Conservation (phyloP, 2,888 invertebrate species). For the Drosophila borealis region DNA sequence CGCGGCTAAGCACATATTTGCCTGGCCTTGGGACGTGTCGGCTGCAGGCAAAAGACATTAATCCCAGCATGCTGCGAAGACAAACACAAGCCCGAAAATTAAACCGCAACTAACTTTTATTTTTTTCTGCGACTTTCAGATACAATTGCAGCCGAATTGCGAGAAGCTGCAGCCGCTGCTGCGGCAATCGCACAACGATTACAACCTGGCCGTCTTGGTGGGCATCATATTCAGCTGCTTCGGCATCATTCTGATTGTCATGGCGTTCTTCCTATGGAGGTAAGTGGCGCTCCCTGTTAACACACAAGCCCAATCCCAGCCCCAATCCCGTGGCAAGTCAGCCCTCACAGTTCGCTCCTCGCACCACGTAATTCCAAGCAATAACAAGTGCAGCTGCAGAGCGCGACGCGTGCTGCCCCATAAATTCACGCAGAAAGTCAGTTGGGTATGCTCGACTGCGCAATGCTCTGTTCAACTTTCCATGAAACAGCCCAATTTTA, state of each 20-base stretch:
- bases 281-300: constrained; percentile 85
- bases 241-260: constrained; percentile 89
- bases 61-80: constrained; percentile 15
- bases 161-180: constrained; percentile 87
- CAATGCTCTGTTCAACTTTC: background rate
- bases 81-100: background rate
- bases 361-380: background rate
- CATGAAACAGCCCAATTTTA: no score
- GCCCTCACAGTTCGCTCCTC: background rate
- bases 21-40: constrained; percentile 22
- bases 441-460: background rate
- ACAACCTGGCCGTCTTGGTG: constrained; percentile 90
- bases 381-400: constrained; percentile 57
- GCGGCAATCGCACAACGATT: constrained; percentile 87
- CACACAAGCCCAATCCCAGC: background rate
- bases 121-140: constrained; percentile 77
- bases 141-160: constrained; percentile 89
- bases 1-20: constrained; percentile 30
- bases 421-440: constrained; percentile 39
- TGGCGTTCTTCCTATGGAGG: constrained; percentile 91
- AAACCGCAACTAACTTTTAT: constrained; percentile 10
- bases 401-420: constrained; percentile 48
- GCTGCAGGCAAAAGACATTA: constrained; percentile 38
- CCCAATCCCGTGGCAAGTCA: background rate
- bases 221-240: constrained; percentile 90